Conservation (phyloP, 2,888 invertebrate species). For the Andrena chrysosceles region DNA sequence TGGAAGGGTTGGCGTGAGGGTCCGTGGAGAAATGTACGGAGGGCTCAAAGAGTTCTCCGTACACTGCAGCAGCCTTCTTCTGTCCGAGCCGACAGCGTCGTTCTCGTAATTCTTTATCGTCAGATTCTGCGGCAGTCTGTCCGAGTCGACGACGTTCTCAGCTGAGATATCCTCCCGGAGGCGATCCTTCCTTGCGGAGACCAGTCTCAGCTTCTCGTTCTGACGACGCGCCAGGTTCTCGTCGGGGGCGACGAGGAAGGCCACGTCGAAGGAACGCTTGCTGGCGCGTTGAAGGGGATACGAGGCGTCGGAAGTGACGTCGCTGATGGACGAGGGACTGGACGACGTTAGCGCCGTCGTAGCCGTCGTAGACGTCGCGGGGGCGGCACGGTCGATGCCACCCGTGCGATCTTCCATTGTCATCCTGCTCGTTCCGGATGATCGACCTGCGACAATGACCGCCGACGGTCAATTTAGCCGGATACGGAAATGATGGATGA, state of each 20-base stretch:
- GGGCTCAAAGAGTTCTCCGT: constrained; percentile 87
- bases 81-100: constrained; percentile 68
- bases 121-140: constrained; percentile 81
- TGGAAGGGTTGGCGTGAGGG: constrained; percentile 84
- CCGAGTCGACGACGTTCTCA: constrained; percentile 69
- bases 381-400: constrained; percentile 82
- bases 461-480: constrained; percentile 57
- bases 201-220: constrained; percentile 84
- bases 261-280: constrained; percentile 95
- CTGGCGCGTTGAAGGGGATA: constrained; percentile 81
- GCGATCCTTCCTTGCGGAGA: constrained; percentile 72
- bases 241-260: constrained; percentile 95
- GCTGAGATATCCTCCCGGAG: constrained; percentile 59
- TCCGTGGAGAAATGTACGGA: constrained; percentile 86
- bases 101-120: constrained; percentile 81
- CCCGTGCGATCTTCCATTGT: constrained; percentile 85
- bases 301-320: constrained; percentile 79
- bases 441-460: constrained; percentile 71
- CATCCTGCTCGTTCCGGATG: constrained; percentile 79
- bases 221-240: constrained; percentile 91
- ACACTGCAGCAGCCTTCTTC: constrained; percentile 85
- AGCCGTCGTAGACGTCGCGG: constrained; percentile 78
- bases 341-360: constrained; percentile 71
- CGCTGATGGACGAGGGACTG: constrained; percentile 72
- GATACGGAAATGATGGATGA: constrained; percentile 53